Base-by-base conservation (phyloP, 2,113 vertebrate genomes). In the Grallaria varia region DNA sequence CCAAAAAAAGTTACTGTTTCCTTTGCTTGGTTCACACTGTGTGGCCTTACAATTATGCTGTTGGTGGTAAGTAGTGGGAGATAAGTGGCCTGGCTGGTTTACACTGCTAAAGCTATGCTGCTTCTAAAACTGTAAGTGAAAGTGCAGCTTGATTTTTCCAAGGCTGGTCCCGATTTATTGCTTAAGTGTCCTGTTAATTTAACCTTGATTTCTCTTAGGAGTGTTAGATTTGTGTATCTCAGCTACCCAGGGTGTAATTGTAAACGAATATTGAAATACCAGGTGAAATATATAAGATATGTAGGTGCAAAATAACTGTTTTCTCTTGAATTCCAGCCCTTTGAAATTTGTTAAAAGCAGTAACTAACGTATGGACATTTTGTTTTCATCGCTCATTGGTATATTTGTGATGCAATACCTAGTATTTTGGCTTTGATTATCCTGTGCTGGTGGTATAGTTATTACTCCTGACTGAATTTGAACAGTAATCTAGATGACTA, bases 211-310 rank as follows among this genome's bases (percentile, higher is more conserved):
- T 80, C 47, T 60, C 33, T 63, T 21, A 27, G 2, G 15, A 3
- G 0, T 47, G 23, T 83, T 92, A 18, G 2, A 10, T 85, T 89
- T 63, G 11, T 78, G 35, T 63, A 14, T 74, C 24, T 89, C 19
- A 1, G 12, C 19, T 89, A 55, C 35, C 39, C 0, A 0, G 50
- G 15, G 6, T 76, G 27, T 63, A 58, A 39, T n/a, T 15, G 8
- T 78, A 20, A 67, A 72, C 23, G 27, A 60, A 24, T 62, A 11
- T 7, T 66, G 76, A 90, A 90, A 74, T 53, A 74, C 4, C 17
- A 64, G 62, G 14, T 74, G 39, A 89, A 74, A 59, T 35, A 35
- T 23, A 8, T 59, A 35, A 72, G 79, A 63, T 45, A 14, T 3
- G 1, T 55, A 35, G 28, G 10, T 84, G 56, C 25, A 67, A 69